These are phyloP conservation scores for Drosophila prostipennis DNA, from an alignment of 2,888 invertebrate genomes.

Conservation along the genomic window DNA sequence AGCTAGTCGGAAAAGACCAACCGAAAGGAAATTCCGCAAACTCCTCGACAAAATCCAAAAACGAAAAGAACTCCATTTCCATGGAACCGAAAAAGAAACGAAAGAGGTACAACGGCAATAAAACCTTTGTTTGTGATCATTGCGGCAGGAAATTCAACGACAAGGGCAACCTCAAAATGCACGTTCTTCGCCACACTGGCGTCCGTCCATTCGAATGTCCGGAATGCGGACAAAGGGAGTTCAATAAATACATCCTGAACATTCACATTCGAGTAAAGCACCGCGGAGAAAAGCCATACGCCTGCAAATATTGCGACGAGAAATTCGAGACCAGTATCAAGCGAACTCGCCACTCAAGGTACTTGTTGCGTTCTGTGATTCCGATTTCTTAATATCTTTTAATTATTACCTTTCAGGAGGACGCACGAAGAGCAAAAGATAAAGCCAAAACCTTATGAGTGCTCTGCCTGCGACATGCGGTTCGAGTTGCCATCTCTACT, in stretches of 20 bases:
- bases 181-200: slow-evolving; percentile 41
- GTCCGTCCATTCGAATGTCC: slow-evolving; percentile 37
- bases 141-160: slow-evolving; percentile 51
- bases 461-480: slow-evolving; percentile 3
- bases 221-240: slow-evolving; percentile 44
- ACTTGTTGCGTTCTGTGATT: not conserved
- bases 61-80: not conserved
- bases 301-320: slow-evolving; percentile 48
- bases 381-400: not conserved
- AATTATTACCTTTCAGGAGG: slow-evolving; percentile 12
- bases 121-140: slow-evolving; percentile 47
- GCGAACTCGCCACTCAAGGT: slow-evolving; percentile 52
- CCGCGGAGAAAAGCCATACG: slow-evolving; percentile 50
- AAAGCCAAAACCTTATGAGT: not conserved
- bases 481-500: slow-evolving; percentile 8
- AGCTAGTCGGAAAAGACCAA: not conserved
- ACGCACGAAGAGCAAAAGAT: slow-evolving; percentile 18
- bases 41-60: not conserved
- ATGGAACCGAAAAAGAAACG: not conserved
- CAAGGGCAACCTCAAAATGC: slow-evolving; percentile 46
- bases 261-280: slow-evolving; percentile 52
- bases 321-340: slow-evolving; percentile 37
- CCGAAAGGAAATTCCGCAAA: too few species aligned
- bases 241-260: slow-evolving; percentile 43
- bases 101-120: not conserved